These are phyloP conservation scores for Melanotaenia maccullochi DNA, from an alignment of 2,797 vertebrate genomes.

Conservation along the genomic window DNA sequence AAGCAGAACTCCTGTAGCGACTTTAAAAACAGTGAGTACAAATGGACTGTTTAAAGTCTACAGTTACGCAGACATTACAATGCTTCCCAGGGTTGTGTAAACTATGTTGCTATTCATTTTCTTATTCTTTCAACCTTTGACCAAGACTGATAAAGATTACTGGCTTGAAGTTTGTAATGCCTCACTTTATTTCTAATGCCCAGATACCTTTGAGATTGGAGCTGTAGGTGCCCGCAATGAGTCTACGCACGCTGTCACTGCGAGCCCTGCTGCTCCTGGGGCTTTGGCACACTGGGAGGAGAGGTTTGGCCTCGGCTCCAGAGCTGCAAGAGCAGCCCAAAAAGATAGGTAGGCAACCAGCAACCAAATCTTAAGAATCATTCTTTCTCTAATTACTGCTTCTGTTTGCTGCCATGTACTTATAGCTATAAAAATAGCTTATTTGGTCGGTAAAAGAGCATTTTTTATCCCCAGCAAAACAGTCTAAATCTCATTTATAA, in stretches of 20 bases:
- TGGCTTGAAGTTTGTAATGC: neutral
- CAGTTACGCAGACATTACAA: neutral
- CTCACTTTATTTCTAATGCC: neutral
- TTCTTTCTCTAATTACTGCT: neutral
- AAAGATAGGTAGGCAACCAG: constrained; percentile 78
- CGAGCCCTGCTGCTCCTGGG: constrained; percentile 77
- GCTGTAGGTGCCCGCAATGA: constrained; percentile 64
- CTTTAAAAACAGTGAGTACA: constrained; percentile 43
- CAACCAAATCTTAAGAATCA: neutral
- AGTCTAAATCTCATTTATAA: neutral
- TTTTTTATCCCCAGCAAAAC: neutral
- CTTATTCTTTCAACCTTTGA: constrained; percentile 51
- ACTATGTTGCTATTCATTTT: neutral
- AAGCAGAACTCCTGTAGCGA: neutral
- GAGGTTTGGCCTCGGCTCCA: constrained; percentile 72
- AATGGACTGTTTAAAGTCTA: neutral
- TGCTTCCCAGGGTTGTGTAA: neutral
- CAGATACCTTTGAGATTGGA: constrained; percentile 49
- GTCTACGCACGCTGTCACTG: constrained; percentile 53
- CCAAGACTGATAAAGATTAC: constrained; percentile 11
- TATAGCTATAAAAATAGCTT: neutral
- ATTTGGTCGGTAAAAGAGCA: neutral
- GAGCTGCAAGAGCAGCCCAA: constrained; percentile 71
- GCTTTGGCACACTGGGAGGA: constrained; percentile 69
- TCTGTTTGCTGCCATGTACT: neutral